phyloP scores from a whole-genome alignment of 2,797 vertebrate genomes.

The Apodemus agrarius region DNA sequence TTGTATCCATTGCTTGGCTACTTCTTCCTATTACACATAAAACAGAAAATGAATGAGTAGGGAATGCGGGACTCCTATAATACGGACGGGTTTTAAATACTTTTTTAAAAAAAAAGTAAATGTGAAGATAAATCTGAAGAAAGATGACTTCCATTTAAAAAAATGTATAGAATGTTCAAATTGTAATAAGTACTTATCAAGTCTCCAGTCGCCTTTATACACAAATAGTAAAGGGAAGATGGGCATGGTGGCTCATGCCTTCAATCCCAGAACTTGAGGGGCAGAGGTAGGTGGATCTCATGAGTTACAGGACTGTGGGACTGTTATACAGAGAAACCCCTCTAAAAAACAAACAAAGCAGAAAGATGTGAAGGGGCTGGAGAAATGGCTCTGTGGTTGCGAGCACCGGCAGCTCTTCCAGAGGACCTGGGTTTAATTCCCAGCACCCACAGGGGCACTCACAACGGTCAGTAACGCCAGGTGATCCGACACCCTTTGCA shows the following conservation, averaged over 20 bases:
- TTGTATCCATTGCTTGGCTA: constrained; percentile 43
- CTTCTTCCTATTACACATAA: constrained; percentile 51
- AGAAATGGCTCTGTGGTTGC: not conserved
- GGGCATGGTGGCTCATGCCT: not conserved
- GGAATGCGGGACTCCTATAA: not conserved
- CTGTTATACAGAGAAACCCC: not conserved
- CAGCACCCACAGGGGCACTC: not conserved
- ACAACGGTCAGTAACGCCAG: not conserved
- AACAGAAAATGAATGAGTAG: constrained; percentile 51
- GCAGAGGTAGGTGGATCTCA: not conserved
- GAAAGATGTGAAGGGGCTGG: not conserved
- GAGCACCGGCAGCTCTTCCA: not conserved
- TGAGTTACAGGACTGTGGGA: not conserved
- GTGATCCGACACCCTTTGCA: not conserved
- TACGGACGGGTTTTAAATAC: not conserved
- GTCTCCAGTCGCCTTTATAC: not conserved
- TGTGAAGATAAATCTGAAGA: constrained; percentile 54
- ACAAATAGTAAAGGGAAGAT: not conserved
- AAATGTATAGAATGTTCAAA: constrained; percentile 1
- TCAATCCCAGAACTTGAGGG: not conserved
- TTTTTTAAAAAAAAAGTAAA: constrained; percentile 6
- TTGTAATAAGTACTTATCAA: constrained; percentile 16
- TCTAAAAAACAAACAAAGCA: not conserved
- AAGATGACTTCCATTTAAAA: not conserved
- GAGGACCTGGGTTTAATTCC: not conserved